Conservation (phyloP, 2,797 vertebrate genomes). For the Ctenochaetus hawaiiensis region DNA sequence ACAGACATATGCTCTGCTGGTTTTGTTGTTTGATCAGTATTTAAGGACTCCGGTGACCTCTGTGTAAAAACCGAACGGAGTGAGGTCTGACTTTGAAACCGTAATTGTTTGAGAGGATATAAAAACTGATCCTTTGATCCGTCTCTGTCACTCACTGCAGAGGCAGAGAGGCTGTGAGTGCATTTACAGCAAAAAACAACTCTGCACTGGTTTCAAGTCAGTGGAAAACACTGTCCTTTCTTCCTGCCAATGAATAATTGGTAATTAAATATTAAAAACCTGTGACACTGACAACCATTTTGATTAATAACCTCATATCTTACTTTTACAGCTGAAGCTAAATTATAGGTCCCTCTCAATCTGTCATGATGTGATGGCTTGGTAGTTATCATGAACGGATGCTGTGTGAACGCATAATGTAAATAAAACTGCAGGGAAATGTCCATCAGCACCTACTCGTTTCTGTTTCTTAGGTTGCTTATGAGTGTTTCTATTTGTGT, state of each 20-base stretch:
- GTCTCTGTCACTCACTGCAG: conserved; percentile 30
- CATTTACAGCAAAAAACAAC: conserved; percentile 32
- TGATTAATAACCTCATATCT: background rate
- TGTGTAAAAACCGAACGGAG: conserved; percentile 20
- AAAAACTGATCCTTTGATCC: conserved; percentile 59
- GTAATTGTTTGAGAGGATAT: conserved; percentile 47
- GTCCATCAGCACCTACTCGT: background rate
- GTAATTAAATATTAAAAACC: background rate
- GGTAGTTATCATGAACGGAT: background rate
- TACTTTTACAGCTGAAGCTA: background rate
- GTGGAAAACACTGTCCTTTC: background rate
- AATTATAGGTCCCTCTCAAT: background rate
- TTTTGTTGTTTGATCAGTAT: conserved; percentile 42
- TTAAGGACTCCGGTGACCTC: conserved; percentile 42
- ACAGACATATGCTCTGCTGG: conserved; percentile 9
- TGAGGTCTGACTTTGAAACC: conserved; percentile 30
- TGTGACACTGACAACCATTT: background rate
- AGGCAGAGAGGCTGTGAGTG: conserved; percentile 35
- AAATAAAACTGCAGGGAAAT: conserved; percentile 18
- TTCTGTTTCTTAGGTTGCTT: background rate
- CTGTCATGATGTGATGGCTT: no score
- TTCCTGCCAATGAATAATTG: background rate
- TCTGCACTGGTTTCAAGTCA: background rate
- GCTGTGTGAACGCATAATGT: background rate
- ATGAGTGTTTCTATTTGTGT: background rate